Base-by-base conservation (phyloP, 2,113 vertebrate species). In the Micronisus gabar region DNA sequence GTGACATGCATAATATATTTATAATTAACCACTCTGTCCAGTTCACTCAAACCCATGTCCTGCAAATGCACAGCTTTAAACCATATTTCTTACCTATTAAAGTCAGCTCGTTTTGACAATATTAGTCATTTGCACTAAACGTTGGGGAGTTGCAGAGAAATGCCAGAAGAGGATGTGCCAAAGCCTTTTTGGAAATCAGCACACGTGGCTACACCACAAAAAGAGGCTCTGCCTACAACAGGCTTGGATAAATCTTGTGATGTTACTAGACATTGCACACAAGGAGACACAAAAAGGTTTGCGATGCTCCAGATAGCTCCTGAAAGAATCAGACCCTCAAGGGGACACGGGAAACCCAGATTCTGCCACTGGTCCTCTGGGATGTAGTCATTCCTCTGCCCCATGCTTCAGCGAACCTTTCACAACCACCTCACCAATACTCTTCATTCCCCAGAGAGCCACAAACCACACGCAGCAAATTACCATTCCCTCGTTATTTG, bases 121-220 rank as follows among this genome's bases (percentile, higher is more conserved):
- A 13, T 56, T 3, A 17, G 6, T 4, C 11, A 25, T 22, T 36
- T 47, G 6, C 52, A 22, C 11, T 30, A 25, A 27, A 13, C 2
- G 8, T 25, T 2, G 74, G 47, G 67, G 79, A 23, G n/a, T 19
- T 15, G 29, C 50, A 71, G 65, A 71, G 13, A 26, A 19, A 9
- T 29, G n/a, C 21, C n/a, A 22, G 65, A 26, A n/a, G 13, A n/a
- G 3, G n/a, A 59, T 20, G 18, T 29, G 55, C 48, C 59, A 16
- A 80, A 75, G 62, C 11, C 3, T 7, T 25, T 38, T 10, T 27
- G 22, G 50, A 38, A 32, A 45, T n/a, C 38, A 16, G 21, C 25
- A 65, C 38, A 12, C 0, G 0, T 5, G 13, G 38, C 59, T 63
- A 8, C 22, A 11, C 10, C 8, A 2, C 1, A 3, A 63, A 10